Base-by-base conservation (phyloP, 2,797 vertebrate species). In the Amphiprion clarkii region DNA sequence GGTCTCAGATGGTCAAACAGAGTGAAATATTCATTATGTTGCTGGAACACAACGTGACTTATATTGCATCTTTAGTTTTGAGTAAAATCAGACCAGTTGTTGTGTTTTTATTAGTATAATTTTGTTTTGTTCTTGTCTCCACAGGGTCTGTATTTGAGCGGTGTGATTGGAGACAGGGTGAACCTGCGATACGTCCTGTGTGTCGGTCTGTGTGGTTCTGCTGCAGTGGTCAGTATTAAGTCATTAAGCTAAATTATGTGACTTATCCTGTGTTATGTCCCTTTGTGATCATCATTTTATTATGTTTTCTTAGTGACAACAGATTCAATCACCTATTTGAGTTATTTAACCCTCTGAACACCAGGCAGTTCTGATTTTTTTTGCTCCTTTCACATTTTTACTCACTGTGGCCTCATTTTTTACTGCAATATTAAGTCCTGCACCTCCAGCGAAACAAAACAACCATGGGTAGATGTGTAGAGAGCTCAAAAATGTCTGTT, bases 91-190 rank as follows among this genome's bases (percentile, higher is more conserved):
- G 6, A 39, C n/a, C 44, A 46, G 29, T 8, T 4, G 10, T 46
- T 17, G 19, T 39, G 1, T 49, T 71, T 27, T 9, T 25, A 6
- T 49, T 17, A 27, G 6, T 14, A 3, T 72, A 0, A 16, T 59
- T 39, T 53, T 0, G 53, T 9, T 40, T 16, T 23, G 25, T 42
- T 52, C 14, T 0, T 49, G 11, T 67, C 49, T 14, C 6, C 53
- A 29, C 84, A 99, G 98, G 98, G 98, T 73, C 95, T 99, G 73
- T 99, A 98, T 87, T 74, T 98, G 88, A 99, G 98, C 0, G 98
- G 98, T 1, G 92, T 97, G 67, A 90, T 98, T 29, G 98, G 97
- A 0, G 97, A 99, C 88, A 95, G 98, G 40, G 88, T 98, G 73
- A 97, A 99, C 87, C 95, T 98, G 64, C 97, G 98, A 76, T 97